Conservation (phyloP, 2,113 vertebrate genomes). For the Siniperca chuatsi region DNA sequence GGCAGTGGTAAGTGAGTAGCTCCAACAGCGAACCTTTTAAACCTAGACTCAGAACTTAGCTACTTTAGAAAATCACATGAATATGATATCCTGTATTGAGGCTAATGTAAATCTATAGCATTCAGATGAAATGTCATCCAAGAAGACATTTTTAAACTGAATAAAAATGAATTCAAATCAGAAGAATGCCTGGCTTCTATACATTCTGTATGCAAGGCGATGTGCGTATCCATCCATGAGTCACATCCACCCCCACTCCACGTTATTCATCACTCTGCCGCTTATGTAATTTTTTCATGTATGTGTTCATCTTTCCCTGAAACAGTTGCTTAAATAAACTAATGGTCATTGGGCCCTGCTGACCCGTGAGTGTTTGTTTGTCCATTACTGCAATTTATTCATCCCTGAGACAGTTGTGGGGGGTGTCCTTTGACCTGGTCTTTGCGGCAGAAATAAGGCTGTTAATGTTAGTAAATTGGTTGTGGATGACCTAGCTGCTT, state of each 20-base stretch:
- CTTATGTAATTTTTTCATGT: not conserved
- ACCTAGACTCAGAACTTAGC: not conserved
- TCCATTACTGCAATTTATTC: constrained; percentile 66
- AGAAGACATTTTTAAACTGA: not conserved
- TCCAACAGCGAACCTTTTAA: no score
- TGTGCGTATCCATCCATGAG: not conserved
- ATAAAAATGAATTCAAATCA: not conserved
- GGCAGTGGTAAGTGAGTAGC: no score
- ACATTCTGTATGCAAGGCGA: not conserved
- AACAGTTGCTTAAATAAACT: constrained; percentile 8
- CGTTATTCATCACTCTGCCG: not conserved
- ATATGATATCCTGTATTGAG: not conserved
- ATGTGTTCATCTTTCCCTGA: not conserved
- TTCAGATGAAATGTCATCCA: not conserved
- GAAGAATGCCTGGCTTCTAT: not conserved
- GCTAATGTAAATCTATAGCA: not conserved
- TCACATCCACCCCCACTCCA: not conserved
- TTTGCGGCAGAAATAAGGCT: constrained; percentile 6
- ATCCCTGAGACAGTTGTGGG: constrained; percentile 17
- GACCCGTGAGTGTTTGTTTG: constrained; percentile 20
- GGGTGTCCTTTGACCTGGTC: constrained; percentile 41
- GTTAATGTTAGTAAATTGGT: constrained; percentile 33
- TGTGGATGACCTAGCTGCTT: not conserved
- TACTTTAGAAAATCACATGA: not conserved
- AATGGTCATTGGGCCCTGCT: constrained; percentile 1